Base-by-base conservation (phyloP, 2,888 invertebrate species). In the Ditylenchus weischeri region DNA sequence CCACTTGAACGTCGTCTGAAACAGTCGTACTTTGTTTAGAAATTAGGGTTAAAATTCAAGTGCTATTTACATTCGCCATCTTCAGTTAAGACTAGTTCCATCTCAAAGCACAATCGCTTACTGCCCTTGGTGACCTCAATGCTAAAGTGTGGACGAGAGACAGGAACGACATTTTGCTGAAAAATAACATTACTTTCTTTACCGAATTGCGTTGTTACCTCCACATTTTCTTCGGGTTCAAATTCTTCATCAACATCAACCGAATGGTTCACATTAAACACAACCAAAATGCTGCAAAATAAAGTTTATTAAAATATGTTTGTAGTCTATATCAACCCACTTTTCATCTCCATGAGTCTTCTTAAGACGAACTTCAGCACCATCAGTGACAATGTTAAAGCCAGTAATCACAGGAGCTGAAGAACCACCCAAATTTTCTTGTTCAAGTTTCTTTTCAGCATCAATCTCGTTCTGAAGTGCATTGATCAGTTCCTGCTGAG, bases 391-490 rank as follows among this genome's bases (percentile, higher is more conserved):
- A 0, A 93, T 89, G 66, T 88, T 86, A 83, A 94, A 95, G 1
- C 91, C 92, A 29, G 90, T 89, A 29, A 95, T 83, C 71, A 89
- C 89, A 0, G 88, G 87, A 0, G 92, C 67, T n/a, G 72, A 65
- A 35, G 73, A 51, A 23, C 79, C 78, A 43, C 77, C 75, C 54
- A 79, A 70, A 62, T 78, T 80, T 36, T 78, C 74, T 11, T 70
- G 71, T 64, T 78, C 78, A 62, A 80, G 64, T 57, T 76, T 64
- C 76, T 90, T 89, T 84, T 95, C 95, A 0, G 91, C 90, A 36
- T 90, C 87, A 72, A 96, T 94, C 86, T 96, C 95, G 81, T 95
- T 92, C 0, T 90, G 89, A 36, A 96, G 86, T 83, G 94, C 95
- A 83, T 92, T 91, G 0, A 91, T 90, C 62, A 96, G 86, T 82